Evolutionary conservation across 2,797 vertebrate species (phyloP).

Genomic region (Mareca penelope): DNA sequence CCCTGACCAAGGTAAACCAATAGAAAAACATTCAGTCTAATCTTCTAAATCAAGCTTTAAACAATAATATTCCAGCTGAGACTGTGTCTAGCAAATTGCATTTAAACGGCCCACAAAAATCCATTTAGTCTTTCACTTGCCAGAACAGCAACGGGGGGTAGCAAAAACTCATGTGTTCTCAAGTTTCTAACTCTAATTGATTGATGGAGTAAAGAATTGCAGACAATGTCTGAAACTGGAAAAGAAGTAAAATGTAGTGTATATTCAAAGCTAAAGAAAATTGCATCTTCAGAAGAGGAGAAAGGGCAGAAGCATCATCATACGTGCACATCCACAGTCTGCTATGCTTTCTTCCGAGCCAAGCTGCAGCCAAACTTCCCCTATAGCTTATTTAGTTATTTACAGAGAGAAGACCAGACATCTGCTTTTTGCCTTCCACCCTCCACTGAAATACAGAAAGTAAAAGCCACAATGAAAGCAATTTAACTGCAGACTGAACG

Average conservation of each 20-base stretch:
- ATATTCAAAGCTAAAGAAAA: background rate
- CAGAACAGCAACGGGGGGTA: background rate
- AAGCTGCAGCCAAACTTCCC: background rate
- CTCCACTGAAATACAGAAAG: background rate
- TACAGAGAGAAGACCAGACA: background rate
- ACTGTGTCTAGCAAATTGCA: conserved; percentile 31
- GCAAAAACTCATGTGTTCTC: conserved; percentile 27
- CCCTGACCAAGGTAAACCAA: background rate
- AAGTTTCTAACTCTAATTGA: conserved; percentile 19
- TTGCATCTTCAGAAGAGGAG: background rate
- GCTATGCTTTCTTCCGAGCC: background rate
- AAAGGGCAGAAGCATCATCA: background rate
- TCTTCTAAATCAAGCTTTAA: conserved; percentile 27
- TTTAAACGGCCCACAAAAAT: conserved; percentile 60
- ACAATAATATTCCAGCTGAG: conserved; percentile 39
- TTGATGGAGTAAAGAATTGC: conserved; percentile 5
- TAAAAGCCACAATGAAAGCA: background rate
- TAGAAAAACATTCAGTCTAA: background rate
- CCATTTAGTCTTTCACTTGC: conserved; percentile 42
- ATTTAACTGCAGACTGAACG: background rate
- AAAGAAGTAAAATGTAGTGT: background rate
- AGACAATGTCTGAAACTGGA: background rate
- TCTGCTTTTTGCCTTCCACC: background rate
- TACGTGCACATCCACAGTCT: background rate
- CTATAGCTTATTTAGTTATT: background rate